Percentiles rank a stretch among this genome's conserved stretches.
Conservation (phyloP, 2,888 invertebrate genomes). For the Polydrusus tereticollis region DNA sequence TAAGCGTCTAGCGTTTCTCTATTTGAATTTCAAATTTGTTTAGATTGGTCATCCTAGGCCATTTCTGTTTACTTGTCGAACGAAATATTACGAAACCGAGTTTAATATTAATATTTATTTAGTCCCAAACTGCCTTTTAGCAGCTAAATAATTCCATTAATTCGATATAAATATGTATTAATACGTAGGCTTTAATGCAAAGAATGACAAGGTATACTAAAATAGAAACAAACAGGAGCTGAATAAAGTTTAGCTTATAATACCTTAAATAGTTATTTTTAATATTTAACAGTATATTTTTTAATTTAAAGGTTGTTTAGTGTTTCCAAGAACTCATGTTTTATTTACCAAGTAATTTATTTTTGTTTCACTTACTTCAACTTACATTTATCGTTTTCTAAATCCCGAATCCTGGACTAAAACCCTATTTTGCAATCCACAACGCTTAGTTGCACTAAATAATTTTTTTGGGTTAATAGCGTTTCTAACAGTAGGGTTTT, state of each 20-base stretch:
- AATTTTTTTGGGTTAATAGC: conserved; percentile 10
- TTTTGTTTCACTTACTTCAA: too few species aligned
- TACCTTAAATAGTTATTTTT: too few species aligned
- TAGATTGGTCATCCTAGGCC: background rate
- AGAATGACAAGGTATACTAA: background rate
- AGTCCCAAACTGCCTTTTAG: background rate
- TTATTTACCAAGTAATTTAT: too few species aligned
- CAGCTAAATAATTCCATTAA: background rate
- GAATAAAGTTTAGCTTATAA: too few species aligned
- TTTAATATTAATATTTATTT: background rate
- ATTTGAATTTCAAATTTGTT: conserved; percentile 6
- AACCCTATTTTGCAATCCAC: too few species aligned
- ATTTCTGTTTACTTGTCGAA: background rate
- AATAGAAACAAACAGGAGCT: too few species aligned
- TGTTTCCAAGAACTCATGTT: too few species aligned
- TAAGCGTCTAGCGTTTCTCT: background rate
- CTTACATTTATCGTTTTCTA: too few species aligned
- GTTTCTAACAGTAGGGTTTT: background rate
- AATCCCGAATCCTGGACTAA: too few species aligned
- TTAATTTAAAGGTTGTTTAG: too few species aligned
- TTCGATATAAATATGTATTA: background rate
- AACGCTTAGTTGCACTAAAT: too few species aligned
- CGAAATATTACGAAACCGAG: background rate
- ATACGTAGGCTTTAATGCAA: background rate
- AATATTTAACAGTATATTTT: too few species aligned